Evolutionary conservation across 2,888 invertebrate species (phyloP).

Genomic region (Pollenia amentaria): DNA sequence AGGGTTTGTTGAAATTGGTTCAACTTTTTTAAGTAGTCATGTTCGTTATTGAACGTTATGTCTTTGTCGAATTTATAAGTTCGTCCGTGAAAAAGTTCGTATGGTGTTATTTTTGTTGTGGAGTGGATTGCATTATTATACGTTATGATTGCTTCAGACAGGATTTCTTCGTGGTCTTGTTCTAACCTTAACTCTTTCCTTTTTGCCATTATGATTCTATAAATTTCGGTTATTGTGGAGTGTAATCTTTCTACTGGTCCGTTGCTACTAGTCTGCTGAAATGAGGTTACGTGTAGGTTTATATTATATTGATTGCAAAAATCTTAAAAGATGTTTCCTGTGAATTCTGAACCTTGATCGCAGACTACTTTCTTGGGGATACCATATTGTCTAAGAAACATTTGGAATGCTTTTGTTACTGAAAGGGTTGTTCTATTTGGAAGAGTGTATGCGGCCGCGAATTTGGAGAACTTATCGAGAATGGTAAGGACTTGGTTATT

Average conservation of each 20-base stretch:
- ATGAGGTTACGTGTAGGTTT: constrained; percentile 56
- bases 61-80: too few relatives aligned
- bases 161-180: constrained; percentile 34
- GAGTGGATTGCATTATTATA: too few relatives aligned
- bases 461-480: constrained; percentile 71
- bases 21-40: too few relatives aligned
- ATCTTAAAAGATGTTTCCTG: constrained; percentile 58
- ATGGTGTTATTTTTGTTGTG: too few relatives aligned
- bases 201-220: constrained; percentile 33
- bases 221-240: constrained; percentile 48
- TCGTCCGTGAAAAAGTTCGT: too few relatives aligned
- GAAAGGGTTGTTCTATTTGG: constrained; percentile 6
- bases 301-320: constrained; percentile 68
- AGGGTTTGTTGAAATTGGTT: too few relatives aligned
- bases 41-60: too few relatives aligned
- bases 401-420: not conserved
- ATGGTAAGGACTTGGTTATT: constrained; percentile 59
- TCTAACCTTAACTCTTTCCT: constrained; percentile 31
- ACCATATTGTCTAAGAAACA: not conserved
- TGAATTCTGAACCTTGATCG: not conserved
- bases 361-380: not conserved
- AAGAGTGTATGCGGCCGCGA: constrained; percentile 25
- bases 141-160: constrained; percentile 28
- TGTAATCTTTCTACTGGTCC: constrained; percentile 49
- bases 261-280: constrained; percentile 55